Base-by-base conservation (phyloP, 92 coral and sea anemone genomes). In the Zoanthus solanderi region DNA sequence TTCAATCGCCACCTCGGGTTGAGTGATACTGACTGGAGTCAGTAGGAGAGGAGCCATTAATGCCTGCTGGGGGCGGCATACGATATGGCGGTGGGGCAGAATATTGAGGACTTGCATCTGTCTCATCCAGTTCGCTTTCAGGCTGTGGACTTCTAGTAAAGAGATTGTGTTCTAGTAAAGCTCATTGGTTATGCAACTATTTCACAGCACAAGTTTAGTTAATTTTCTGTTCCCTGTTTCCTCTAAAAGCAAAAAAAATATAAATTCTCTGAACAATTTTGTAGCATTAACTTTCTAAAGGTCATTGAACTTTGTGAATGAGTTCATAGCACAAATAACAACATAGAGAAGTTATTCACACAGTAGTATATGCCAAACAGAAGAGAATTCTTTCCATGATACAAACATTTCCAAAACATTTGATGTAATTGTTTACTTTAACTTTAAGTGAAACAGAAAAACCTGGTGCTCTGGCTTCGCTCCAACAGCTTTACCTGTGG, bases 61-160 rank as follows among this genome's bases (percentile, higher is more conserved):
- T 84, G 23, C 89, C 93, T 23, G 96, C 88, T 31, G 95, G 92
- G 5, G 98, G 98, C 0, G 98, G 98, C 78, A 95, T 86, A 28
- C 94, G 96, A 76, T 95, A 95, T 3, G 98, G 98, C 56, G 98
- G 98, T 8, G 98, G 98, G 60, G 96, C 46, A 3, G 45, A 94
- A 29, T 92, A 95, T 72, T 87, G 90, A 50, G 94, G 98, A 7
- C 92, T 63, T 30, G 76, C 88, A 2, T 89, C 95, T 1, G 91
- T 88, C 53, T 94, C 93, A 76, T 88, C 92, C 16, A 29, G 82
- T 5, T 47, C 53, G 50, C 46, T 5, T 6, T 78, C 66, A 0
- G 28, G 66, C 14, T 46, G 32, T 0, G 95, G 92, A 7, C 76
- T 63, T 61, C 89, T 89, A 58, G 67, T 44, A n/a, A 89, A 32